Evolutionary conservation across 1,140 invertebrate genomes (phyloP).

Genomic region (Mactra quadrangularis): DNA sequence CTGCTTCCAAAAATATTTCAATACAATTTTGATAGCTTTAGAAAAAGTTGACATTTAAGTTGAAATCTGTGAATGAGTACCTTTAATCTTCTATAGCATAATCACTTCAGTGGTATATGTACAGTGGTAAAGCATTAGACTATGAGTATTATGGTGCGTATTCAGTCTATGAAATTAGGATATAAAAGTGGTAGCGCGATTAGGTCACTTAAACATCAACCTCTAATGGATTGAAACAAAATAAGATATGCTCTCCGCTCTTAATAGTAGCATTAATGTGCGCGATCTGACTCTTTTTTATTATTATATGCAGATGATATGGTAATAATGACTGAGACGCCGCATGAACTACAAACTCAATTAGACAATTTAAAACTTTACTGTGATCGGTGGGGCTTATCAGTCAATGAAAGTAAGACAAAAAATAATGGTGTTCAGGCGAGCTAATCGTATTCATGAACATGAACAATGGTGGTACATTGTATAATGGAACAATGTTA

Average conservation of each 20-base stretch:
- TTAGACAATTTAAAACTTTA: slow-evolving; percentile 9
- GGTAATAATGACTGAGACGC: slow-evolving; percentile 2
- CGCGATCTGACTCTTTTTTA: neutral
- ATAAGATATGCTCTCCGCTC: neutral
- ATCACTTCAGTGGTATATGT: too few species aligned
- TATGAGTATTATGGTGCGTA: too few species aligned
- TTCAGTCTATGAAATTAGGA: too few species aligned
- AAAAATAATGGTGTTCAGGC: slow-evolving; percentile 8
- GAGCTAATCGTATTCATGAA: too few species aligned
- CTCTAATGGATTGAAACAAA: slow-evolving; percentile 11
- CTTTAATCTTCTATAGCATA: too few species aligned
- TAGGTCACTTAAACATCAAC: too few species aligned
- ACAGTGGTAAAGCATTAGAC: too few species aligned
- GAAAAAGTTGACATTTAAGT: too few species aligned
- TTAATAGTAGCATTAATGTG: neutral
- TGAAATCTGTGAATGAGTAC: too few species aligned
- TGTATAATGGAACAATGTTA: neutral
- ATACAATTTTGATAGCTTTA: too few species aligned
- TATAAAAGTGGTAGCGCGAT: too few species aligned
- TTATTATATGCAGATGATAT: slow-evolving; percentile 21
- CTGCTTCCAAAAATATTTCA: too few species aligned
- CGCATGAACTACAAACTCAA: neutral
- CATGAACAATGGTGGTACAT: neutral
- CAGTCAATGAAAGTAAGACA: neutral
- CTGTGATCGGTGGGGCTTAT: slow-evolving; percentile 11